phyloP scores from a whole-genome alignment of 2,113 vertebrate species.

The Zosterops lateralis region DNA sequence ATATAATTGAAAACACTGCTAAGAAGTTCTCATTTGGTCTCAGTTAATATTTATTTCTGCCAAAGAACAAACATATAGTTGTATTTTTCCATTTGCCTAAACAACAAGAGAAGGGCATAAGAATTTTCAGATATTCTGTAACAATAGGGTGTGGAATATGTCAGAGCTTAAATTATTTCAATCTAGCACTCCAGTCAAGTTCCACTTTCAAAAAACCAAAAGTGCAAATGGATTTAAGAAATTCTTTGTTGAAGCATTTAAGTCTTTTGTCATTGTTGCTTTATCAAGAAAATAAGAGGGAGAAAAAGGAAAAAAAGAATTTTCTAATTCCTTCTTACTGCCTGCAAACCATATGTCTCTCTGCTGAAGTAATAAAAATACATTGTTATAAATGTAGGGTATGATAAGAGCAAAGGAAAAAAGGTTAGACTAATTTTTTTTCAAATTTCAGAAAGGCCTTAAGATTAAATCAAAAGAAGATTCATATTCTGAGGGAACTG shows the following conservation, averaged over 20 bases:
- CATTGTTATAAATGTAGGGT: neutral
- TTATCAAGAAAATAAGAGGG: neutral
- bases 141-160: neutral
- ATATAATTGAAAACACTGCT: neutral
- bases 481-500: neutral
- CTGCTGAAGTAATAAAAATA: neutral
- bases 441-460: neutral
- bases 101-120: neutral
- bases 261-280: neutral
- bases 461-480: neutral
- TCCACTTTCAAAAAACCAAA: neutral
- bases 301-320: neutral
- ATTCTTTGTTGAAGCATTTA: neutral
- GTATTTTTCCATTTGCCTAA: neutral
- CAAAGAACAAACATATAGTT: neutral
- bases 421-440: neutral
- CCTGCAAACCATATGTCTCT: neutral
- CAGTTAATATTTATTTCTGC: neutral
- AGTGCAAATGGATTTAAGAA: neutral
- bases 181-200: neutral
- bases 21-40: neutral
- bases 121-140: neutral
- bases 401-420: neutral
- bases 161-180: neutral
- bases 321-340: neutral